A percentile compares a stretch with the other conserved stretches of the same genome.
Evolutionary conservation across 2,797 vertebrate species (phyloP).

Genomic region (Melanogrammus aeglefinus): DNA sequence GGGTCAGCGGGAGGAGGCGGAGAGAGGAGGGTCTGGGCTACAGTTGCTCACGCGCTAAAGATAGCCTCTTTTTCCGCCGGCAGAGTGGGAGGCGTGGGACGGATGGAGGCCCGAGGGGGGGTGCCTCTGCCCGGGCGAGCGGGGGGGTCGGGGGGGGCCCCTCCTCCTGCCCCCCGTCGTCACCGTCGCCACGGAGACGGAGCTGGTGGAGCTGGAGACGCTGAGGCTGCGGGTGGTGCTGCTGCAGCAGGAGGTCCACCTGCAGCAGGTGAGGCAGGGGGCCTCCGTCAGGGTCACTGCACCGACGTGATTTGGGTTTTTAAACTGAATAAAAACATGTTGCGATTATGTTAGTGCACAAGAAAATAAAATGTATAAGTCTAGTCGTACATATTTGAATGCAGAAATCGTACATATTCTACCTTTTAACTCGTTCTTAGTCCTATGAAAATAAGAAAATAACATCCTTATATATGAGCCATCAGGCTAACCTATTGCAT

Average conservation of each 20-base stretch:
- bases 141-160: conserved; percentile 45
- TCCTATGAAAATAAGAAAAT: too few species aligned
- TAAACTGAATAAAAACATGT: too few species aligned
- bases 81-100: conserved; percentile 74
- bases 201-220: conserved; percentile 67
- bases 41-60: conserved; percentile 67
- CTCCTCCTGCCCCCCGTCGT: conserved; percentile 60
- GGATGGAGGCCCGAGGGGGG: conserved; percentile 62
- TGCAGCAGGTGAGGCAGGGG: conserved; percentile 65
- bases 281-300: too few species aligned
- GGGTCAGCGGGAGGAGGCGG: conserved; percentile 46
- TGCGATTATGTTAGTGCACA: too few species aligned
- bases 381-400: too few species aligned
- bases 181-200: conserved; percentile 58
- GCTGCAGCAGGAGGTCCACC: conserved; percentile 65
- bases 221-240: conserved; percentile 65
- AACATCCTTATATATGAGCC: too few species aligned
- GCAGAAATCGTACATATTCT: too few species aligned
- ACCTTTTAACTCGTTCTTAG: too few species aligned
- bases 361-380: too few species aligned
- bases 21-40: conserved; percentile 44
- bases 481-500: background rate
- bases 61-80: conserved; percentile 63
- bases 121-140: conserved; percentile 51
- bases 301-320: too few species aligned